Base-by-base conservation (phyloP, 2,113 vertebrate genomes). In the Coregonus clupeaformis region DNA sequence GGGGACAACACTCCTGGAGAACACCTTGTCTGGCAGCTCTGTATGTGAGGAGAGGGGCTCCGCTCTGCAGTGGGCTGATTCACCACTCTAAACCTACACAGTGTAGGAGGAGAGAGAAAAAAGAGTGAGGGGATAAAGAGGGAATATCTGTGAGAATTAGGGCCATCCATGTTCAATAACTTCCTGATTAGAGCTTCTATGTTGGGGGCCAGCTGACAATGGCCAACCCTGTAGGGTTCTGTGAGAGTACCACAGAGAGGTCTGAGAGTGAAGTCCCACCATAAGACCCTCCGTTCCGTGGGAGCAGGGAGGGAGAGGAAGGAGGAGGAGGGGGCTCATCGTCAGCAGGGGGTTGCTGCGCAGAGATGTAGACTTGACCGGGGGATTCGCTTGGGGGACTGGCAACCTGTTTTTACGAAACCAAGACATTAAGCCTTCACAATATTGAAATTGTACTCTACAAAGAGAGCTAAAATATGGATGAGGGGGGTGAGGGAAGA, bases 221-320 rank as follows among this genome's bases (percentile, higher is more conserved):
- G 66, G 76, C 77, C 63, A 65, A 4, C 84, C 80, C 82, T 84
- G 84, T 71, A 77, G 80, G 83, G 77, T 57, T 85, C 73, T 85
- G 76, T 80, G 77, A 75, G 68, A 1, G 25, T 73, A 67, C 2
- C 12, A 75, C 79, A 32, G 81, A 73, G 32, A 0, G 6, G 75
- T 71, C 65, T 74, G 55, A 79, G 55, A 79, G 75, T 68, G 84
- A 83, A 78, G 68, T 83, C 82, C 80, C 78, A 74, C 69, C 13
- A 71, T 72, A 57, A 6, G 75, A 72, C 67, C 30, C 77, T 30
- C 69, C 4, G 22, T 45, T 55, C 47, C 27, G 36, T 42, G 36
- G 36, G 36, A 30, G 1, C 16, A 30, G 47, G 52, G 69, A 11
- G 49, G 42, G 60, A 72, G 18, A 59, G 25, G 36, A 68, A 20